Percentiles rank a stretch among this genome's conserved stretches.
phyloP scores from a whole-genome alignment of 2,797 vertebrate species.

The Sebastes alutus region DNA sequence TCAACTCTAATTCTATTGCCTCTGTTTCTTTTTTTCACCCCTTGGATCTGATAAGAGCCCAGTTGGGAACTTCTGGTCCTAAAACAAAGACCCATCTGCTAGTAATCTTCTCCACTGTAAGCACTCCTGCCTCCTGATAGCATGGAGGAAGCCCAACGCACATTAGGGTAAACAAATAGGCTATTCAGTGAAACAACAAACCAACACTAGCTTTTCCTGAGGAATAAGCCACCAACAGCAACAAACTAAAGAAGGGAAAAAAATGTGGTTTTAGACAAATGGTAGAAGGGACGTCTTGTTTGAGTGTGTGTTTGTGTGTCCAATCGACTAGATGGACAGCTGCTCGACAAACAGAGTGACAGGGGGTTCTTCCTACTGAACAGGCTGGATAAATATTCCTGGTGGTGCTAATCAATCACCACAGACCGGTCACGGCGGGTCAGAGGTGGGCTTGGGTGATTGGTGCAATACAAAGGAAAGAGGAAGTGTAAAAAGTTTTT shows the following conservation, averaged over 20 bases:
- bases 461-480: slow-evolving; percentile 61
- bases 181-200: slow-evolving; percentile 43
- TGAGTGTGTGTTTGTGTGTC: neutral
- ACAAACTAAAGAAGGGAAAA: neutral
- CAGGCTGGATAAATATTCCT: slow-evolving; percentile 65
- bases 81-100: slow-evolving; percentile 71
- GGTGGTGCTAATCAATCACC: slow-evolving; percentile 72
- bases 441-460: slow-evolving; percentile 62
- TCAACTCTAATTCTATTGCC: slow-evolving; percentile 8
- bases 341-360: slow-evolving; percentile 61
- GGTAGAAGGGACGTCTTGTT: neutral
- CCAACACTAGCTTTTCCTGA: slow-evolving; percentile 3
- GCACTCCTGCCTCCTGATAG: slow-evolving; percentile 40
- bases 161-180: slow-evolving; percentile 53
- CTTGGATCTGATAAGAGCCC: slow-evolving; percentile 60
- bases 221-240: neutral
- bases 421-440: slow-evolving; percentile 29
- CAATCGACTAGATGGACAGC: slow-evolving; percentile 47
- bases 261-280: neutral
- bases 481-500: slow-evolving; percentile 55
- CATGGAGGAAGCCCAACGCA: slow-evolving; percentile 31
- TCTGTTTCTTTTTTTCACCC: slow-evolving; percentile 37
- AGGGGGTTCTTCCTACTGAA: slow-evolving; percentile 43
- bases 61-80: slow-evolving; percentile 62
- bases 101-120: slow-evolving; percentile 60